phyloP scores from a whole-genome alignment of 1,140 invertebrate species.

The Caenorhabditis remanei region DNA sequence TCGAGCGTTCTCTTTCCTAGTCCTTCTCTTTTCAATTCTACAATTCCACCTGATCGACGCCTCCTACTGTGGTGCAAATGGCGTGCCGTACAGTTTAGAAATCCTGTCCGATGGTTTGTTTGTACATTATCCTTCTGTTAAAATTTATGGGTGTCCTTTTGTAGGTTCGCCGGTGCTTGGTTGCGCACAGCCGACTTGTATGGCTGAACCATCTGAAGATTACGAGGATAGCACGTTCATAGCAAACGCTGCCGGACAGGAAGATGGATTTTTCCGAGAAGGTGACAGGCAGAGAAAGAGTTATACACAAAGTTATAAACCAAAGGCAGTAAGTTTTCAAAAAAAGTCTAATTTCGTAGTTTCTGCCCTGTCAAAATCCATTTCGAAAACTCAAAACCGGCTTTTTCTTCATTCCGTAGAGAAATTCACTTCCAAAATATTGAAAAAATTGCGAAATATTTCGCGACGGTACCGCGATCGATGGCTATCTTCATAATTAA shows the following conservation, averaged over 20 bases:
- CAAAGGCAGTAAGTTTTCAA: slow-evolving; percentile 36
- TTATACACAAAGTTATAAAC: slow-evolving; percentile 53
- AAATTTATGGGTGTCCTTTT: background rate
- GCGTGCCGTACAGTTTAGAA: slow-evolving; percentile 74
- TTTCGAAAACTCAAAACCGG: background rate
- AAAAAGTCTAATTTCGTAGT: no score
- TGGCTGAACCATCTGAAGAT: slow-evolving; percentile 68
- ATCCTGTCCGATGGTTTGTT: slow-evolving; percentile 67
- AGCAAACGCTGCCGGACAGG: slow-evolving; percentile 68
- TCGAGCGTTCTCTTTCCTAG: slow-evolving; percentile 22
- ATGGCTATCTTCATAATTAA: slow-evolving; percentile 1
- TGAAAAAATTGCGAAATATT: background rate
- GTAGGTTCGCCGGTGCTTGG: slow-evolving; percentile 73
- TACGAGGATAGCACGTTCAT: slow-evolving; percentile 67
- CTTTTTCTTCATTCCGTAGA: background rate
- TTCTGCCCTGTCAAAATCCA: no score
- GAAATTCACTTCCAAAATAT: no score
- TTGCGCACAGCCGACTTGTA: slow-evolving; percentile 75
- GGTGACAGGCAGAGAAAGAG: slow-evolving; percentile 67
- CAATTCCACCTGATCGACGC: background rate
- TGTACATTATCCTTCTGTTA: background rate
- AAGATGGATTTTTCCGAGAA: slow-evolving; percentile 74
- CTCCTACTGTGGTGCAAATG: slow-evolving; percentile 73
- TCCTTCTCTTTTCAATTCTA: background rate
- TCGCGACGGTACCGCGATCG: background rate